A percentile compares a stretch with the other conserved stretches of the same genome.
phyloP scores from a whole-genome alignment of 2,888 invertebrate species.

The Synanthedon vespiformis region DNA sequence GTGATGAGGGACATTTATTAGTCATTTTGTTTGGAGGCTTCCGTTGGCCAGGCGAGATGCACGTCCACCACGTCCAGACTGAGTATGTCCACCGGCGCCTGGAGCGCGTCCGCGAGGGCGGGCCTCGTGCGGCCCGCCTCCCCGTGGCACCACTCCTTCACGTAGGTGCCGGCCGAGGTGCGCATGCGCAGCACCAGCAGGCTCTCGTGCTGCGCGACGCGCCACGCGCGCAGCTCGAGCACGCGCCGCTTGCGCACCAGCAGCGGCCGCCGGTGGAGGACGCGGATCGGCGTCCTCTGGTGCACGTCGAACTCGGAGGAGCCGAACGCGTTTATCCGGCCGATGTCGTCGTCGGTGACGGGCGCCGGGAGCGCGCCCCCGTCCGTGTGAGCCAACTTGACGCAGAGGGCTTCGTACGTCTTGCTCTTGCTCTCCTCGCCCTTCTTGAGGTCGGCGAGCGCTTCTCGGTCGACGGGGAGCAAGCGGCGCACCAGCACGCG shows the following conservation, averaged over 20 bases:
- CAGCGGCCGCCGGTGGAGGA: conserved; percentile 86
- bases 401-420: conserved; percentile 85
- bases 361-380: conserved; percentile 1
- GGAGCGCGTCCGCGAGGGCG: conserved; percentile 76
- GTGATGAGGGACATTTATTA: background rate
- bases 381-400: conserved; percentile 48
- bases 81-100: conserved; percentile 84
- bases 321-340: conserved; percentile 47
- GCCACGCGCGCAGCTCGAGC: conserved; percentile 62
- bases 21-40: background rate
- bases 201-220: conserved; percentile 23
- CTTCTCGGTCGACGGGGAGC: conserved; percentile 64
- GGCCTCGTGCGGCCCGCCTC: conserved; percentile 93
- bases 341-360: conserved; percentile 64
- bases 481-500: conserved; percentile 27
- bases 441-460: conserved; percentile 78
- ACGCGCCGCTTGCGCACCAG: conserved; percentile 76
- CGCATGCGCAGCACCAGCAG: conserved; percentile 76
- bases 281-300: conserved; percentile 92
- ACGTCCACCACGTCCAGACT: conserved; percentile 89
- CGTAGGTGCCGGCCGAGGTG: conserved; percentile 94
- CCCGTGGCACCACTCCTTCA: conserved; percentile 98
- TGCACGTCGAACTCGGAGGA: conserved; percentile 66
- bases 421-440: conserved; percentile 93
- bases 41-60: conserved; percentile 79